Evolutionary conservation across 2,113 vertebrate genomes (phyloP).

Genomic region (Platysteira castanea): DNA sequence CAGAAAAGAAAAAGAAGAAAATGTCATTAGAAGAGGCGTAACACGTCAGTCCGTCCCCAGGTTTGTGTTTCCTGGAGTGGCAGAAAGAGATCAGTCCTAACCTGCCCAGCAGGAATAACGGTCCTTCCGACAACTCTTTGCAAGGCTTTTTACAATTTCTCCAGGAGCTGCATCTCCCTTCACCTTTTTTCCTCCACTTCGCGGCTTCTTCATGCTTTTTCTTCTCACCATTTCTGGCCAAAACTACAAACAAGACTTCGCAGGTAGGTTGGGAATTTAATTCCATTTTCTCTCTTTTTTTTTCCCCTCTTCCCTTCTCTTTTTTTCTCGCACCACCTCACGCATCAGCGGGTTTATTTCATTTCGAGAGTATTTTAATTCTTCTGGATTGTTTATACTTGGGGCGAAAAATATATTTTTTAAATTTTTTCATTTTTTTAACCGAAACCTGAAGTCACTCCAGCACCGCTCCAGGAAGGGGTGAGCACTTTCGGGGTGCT

Average conservation of each 20-base stretch:
- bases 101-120: slow-evolving; percentile 99
- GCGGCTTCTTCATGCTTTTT: slow-evolving; percentile 85
- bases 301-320: fast-evolving
- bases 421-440: neutral
- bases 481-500: slow-evolving; percentile 35
- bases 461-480: slow-evolving; percentile 52
- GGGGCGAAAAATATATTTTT: neutral
- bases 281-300: slow-evolving; percentile 43
- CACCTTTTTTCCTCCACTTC: slow-evolving; percentile 82
- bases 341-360: neutral
- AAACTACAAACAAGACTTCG: slow-evolving; percentile 82
- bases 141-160: slow-evolving; percentile 90
- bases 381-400: slow-evolving; percentile 2
- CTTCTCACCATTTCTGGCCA: slow-evolving; percentile 82
- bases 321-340: slow-evolving; percentile 2
- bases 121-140: slow-evolving; percentile 93
- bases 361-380: neutral
- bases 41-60: slow-evolving; percentile 99
- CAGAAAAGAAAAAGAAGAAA: slow-evolving; percentile 97
- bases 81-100: slow-evolving; percentile 99
- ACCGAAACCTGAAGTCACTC: slow-evolving; percentile 41
- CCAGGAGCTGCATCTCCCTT: slow-evolving; percentile 85
- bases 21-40: slow-evolving; percentile 99
- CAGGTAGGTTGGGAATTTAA: slow-evolving; percentile 84
- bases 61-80: slow-evolving; percentile 99